phyloP scores from a whole-genome alignment of 2,113 vertebrate genomes.

The Cyanocitta stelleri region DNA sequence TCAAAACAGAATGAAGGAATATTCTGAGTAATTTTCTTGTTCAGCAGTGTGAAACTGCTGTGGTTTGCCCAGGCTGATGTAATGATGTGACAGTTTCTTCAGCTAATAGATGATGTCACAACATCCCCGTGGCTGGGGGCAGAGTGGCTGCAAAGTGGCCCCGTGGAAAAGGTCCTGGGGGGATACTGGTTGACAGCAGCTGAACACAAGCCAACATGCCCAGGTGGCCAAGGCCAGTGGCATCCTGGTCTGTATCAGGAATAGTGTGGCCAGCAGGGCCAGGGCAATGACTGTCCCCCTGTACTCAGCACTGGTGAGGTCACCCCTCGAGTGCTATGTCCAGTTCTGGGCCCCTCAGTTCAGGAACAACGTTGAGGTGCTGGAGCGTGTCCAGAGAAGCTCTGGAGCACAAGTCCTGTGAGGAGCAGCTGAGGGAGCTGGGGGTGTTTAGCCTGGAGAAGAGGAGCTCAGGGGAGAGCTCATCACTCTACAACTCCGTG shows the following conservation, averaged over 20 bases:
- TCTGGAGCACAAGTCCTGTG: background rate
- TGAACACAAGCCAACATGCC: background rate
- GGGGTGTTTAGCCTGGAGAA: background rate
- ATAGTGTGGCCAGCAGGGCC: background rate
- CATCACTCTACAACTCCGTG: background rate
- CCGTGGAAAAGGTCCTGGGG: fast-evolving
- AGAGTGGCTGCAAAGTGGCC: background rate
- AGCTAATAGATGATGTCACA: background rate
- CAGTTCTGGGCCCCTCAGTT: background rate
- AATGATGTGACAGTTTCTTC: background rate
- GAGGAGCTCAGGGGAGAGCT: background rate
- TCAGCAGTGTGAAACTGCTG: background rate
- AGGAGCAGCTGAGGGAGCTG: background rate
- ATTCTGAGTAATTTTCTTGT: background rate
- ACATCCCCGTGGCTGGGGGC: background rate
- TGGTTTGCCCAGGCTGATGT: background rate
- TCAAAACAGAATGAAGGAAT: background rate
- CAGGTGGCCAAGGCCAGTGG: background rate
- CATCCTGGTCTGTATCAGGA: background rate
- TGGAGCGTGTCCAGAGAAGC: background rate
- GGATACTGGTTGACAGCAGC: fast-evolving
- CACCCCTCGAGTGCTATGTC: background rate
- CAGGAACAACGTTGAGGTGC: background rate
- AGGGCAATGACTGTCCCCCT: background rate
- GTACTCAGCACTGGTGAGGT: background rate